A percentile compares a stretch with the other conserved stretches of the same genome.
Evolutionary conservation across 2,888 invertebrate genomes (phyloP).

Genomic region (Peribatodes rhomboidaria): DNA sequence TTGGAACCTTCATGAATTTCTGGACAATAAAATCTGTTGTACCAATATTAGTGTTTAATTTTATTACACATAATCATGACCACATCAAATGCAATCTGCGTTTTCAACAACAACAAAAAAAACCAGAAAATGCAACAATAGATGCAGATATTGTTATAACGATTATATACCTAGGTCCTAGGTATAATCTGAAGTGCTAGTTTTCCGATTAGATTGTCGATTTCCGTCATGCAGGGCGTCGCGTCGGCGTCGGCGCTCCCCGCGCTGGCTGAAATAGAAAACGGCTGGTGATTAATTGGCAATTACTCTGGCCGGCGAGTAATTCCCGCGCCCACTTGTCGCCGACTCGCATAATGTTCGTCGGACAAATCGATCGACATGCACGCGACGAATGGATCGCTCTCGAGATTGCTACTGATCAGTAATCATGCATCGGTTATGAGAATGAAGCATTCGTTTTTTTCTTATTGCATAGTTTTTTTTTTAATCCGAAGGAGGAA

Average conservation of each 20-base stretch:
- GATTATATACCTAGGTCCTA: too few relatives aligned
- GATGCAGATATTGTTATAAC: too few relatives aligned
- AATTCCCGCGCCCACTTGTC: conserved; percentile 80
- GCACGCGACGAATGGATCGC: conserved; percentile 29
- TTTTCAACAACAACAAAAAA: too few relatives aligned
- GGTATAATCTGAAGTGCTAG: conserved; percentile 14
- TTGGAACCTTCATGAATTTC: too few relatives aligned
- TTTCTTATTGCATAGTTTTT: neutral
- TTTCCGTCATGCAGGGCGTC: conserved; percentile 48
- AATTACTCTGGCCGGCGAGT: conserved; percentile 81
- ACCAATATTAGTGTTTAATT: too few relatives aligned
- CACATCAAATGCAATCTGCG: too few relatives aligned
- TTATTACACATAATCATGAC: too few relatives aligned
- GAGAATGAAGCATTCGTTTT: neutral
- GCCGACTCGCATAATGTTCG: conserved; percentile 72
- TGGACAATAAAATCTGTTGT: too few relatives aligned
- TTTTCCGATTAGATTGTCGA: conserved; percentile 22
- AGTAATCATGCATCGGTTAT: conserved; percentile 3
- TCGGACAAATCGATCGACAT: conserved; percentile 63
- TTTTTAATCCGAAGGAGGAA: too few relatives aligned
- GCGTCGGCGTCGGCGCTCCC: neutral
- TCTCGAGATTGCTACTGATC: conserved; percentile 16
- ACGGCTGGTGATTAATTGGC: conserved; percentile 84
- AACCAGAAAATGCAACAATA: too few relatives aligned
- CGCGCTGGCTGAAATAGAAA: conserved; percentile 81